A percentile compares a stretch with the other conserved stretches of the same genome.
These are phyloP conservation scores for Penaeus chinensis DNA, from an alignment of 1,140 invertebrate genomes.

Conservation along the genomic window DNA sequence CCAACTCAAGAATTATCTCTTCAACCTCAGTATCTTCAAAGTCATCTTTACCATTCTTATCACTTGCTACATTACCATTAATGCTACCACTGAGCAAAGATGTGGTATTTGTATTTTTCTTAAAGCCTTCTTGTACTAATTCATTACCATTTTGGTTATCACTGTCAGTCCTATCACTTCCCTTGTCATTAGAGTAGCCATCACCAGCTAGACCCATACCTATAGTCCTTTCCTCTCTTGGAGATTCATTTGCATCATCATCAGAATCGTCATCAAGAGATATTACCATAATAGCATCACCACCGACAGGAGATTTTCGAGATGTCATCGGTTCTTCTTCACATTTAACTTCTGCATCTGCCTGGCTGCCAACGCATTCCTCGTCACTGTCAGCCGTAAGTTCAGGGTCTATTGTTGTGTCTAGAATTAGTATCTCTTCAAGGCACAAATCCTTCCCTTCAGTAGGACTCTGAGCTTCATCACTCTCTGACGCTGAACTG, in stretches of 20 bases:
- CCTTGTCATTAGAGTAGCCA: not conserved
- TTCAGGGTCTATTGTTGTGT: too few species aligned
- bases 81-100: too few species aligned
- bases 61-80: not conserved
- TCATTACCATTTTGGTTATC: not conserved
- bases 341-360: not conserved
- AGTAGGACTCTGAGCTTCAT: constrained; percentile 9
- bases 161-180: not conserved
- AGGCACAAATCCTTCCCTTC: constrained; percentile 14
- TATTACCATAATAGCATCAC: too few species aligned
- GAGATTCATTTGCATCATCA: not conserved
- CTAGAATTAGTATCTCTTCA: not conserved
- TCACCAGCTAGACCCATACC: not conserved
- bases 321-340: too few species aligned
- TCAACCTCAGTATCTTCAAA: not conserved
- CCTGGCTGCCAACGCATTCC: not conserved
- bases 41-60: not conserved
- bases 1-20: not conserved
- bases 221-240: not conserved
- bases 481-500: constrained; percentile 36
- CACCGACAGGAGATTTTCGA: too few species aligned
- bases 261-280: too few species aligned
- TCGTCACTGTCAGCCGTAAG: too few species aligned
- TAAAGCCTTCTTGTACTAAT: not conserved
- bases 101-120: not conserved